Evolutionary conservation across 2,113 vertebrate species (phyloP).

Genomic region (Anthoscopus minutus): DNA sequence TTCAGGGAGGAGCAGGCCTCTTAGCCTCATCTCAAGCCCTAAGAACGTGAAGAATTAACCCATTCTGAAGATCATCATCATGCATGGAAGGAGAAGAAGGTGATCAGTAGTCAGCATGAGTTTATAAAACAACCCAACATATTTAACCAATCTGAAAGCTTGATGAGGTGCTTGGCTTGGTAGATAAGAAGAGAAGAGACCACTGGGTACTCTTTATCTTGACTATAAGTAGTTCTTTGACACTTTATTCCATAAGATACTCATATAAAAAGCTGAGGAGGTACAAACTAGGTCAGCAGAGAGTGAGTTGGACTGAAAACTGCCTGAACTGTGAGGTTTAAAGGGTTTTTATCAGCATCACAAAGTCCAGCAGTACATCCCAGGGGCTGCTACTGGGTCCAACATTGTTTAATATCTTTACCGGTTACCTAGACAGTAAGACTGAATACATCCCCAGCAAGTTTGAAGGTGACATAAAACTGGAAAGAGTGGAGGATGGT

Average conservation of each 20-base stretch:
- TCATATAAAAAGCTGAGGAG: neutral
- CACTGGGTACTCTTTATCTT: neutral
- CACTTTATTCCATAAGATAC: neutral
- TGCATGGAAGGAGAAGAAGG: neutral
- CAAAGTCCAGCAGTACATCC: neutral
- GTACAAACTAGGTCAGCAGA: neutral
- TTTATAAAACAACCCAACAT: neutral
- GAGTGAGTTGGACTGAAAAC: neutral
- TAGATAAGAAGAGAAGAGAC: neutral
- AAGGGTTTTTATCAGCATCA: neutral
- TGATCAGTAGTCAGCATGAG: neutral
- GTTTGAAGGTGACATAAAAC: neutral
- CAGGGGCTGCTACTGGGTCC: neutral
- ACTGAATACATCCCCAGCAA: neutral
- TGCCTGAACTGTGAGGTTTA: neutral
- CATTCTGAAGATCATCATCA: neutral
- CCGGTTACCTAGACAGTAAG: neutral
- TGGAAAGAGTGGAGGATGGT: neutral
- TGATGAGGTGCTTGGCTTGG: neutral
- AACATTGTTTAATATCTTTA: neutral
- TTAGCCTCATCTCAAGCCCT: neutral
- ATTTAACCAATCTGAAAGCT: neutral
- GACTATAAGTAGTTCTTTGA: neutral
- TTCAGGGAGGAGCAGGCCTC: neutral
- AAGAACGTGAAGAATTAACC: neutral